Conservation (phyloP, 2,888 invertebrate species). For the Trissolcus brochymenae region DNA sequence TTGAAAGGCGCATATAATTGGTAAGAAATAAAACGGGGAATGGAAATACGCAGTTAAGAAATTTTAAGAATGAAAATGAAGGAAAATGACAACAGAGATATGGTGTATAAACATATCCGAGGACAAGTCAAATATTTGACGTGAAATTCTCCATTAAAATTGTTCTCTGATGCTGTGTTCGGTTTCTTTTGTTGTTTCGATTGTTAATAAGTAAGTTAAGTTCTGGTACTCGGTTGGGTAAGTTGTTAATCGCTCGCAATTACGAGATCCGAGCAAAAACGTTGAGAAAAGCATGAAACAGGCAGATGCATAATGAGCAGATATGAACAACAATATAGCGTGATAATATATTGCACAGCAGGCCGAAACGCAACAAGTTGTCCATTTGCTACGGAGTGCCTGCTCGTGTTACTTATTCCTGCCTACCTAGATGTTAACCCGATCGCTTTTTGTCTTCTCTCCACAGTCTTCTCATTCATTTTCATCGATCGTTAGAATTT, state of each 20-base stretch:
- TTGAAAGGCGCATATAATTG: too few species aligned
- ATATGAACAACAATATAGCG: conserved; percentile 52
- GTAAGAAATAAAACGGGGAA: too few species aligned
- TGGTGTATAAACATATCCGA: too few species aligned
- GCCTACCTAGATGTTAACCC: conserved; percentile 58
- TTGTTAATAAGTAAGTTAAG: too few species aligned
- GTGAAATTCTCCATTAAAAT: too few species aligned
- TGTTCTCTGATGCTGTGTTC: too few species aligned
- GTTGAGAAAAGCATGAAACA: conserved; percentile 28
- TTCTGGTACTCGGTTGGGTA: not conserved
- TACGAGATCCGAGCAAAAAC: conserved; percentile 29
- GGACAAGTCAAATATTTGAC: too few species aligned
- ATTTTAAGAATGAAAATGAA: too few species aligned
- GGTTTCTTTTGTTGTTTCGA: too few species aligned
- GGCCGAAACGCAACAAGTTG: conserved; percentile 71
- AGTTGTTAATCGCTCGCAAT: conserved; percentile 28
- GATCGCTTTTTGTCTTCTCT: conserved; percentile 41
- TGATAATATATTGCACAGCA: conserved; percentile 53
- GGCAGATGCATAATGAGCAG: conserved; percentile 50
- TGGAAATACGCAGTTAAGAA: too few species aligned
- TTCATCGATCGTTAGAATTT: not conserved
- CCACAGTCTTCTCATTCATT: conserved; percentile 22
- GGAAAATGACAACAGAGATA: too few species aligned
- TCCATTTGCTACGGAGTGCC: conserved; percentile 66
- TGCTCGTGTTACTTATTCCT: conserved; percentile 58